Conservation (phyloP, 2,797 vertebrate species). For the Notolabrus celidotus region DNA sequence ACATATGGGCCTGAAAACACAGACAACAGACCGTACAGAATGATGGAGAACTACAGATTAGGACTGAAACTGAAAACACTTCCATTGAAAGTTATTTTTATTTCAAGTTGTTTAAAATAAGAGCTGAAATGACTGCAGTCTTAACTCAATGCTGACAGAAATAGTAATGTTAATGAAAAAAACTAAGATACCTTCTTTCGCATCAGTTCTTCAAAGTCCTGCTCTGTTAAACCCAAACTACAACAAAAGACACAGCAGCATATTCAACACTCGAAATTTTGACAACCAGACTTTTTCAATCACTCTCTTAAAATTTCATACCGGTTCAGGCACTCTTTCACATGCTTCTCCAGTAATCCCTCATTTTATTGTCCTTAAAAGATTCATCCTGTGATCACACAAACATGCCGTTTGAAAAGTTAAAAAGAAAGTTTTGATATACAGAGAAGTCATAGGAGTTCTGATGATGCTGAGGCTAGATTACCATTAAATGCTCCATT, state of each 20-base stretch:
- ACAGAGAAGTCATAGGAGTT: neutral
- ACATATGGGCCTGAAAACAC: conserved; percentile 1
- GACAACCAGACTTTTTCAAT: neutral
- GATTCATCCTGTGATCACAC: neutral
- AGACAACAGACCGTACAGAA: neutral
- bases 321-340: neutral
- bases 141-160: too few species aligned
- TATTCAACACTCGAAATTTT: neutral
- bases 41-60: neutral
- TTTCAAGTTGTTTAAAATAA: neutral
- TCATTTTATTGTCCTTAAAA: neutral
- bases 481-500: neutral
- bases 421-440: neutral
- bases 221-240: neutral
- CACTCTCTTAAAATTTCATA: neutral
- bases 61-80: neutral
- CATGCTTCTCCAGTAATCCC: neutral
- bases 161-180: too few species aligned
- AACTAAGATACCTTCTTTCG: too few species aligned
- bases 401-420: neutral
- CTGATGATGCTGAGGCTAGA: neutral
- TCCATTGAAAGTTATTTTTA: neutral
- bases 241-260: neutral
- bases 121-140: too few species aligned
- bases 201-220: neutral